phyloP scores from a whole-genome alignment of 2,797 vertebrate genomes.

The Pitangus sulphuratus region DNA sequence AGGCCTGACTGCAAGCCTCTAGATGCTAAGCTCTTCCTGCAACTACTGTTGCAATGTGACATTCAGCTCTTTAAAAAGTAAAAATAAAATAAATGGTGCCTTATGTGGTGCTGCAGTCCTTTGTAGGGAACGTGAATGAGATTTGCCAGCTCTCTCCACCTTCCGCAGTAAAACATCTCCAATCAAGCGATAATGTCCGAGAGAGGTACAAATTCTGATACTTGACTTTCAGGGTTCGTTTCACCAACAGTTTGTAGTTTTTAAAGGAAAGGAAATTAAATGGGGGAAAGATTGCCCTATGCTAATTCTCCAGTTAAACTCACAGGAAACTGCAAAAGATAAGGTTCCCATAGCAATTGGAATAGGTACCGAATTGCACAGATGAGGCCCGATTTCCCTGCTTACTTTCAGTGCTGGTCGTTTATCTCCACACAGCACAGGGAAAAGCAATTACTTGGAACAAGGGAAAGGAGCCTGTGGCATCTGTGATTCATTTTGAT shows the following conservation, averaged over 20 bases:
- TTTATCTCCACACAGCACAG: constrained; percentile 51
- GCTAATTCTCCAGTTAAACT: constrained; percentile 37
- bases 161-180: not conserved
- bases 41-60: not conserved
- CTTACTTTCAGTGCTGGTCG: not conserved
- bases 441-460: constrained; percentile 53
- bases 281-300: not conserved
- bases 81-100: not conserved
- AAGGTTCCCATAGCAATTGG: constrained; percentile 67
- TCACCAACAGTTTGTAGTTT: not conserved
- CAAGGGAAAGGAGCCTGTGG: constrained; percentile 1
- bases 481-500: not conserved
- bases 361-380: not conserved
- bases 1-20: not conserved
- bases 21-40: not conserved
- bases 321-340: constrained; percentile 19
- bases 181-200: not conserved
- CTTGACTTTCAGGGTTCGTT: not conserved
- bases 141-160: not conserved
- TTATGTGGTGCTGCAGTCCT: not conserved
- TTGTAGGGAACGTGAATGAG: not conserved
- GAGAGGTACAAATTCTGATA: not conserved
- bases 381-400: not conserved
- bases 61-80: not conserved
- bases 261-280: constrained; percentile 33